phyloP scores from a whole-genome alignment of 2,888 invertebrate genomes.

The Morpho deidamia region DNA sequence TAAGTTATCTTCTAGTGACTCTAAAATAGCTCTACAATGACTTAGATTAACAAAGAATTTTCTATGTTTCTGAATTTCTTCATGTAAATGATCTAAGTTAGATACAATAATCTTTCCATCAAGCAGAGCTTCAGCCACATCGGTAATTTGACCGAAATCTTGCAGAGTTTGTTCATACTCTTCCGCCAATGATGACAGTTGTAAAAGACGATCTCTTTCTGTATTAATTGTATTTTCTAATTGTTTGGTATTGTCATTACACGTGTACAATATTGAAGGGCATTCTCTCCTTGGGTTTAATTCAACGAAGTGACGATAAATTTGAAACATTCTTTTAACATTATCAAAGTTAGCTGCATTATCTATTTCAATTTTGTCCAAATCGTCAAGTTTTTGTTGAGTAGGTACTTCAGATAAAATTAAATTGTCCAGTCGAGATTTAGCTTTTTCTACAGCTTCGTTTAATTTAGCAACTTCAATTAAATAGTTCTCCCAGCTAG shows the following conservation, averaged over 20 bases:
- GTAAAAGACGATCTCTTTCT: slow-evolving; percentile 87
- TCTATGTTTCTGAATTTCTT: slow-evolving; percentile 92
- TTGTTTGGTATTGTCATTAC: slow-evolving; percentile 83
- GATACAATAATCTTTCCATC: slow-evolving; percentile 87
- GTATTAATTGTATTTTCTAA: slow-evolving; percentile 83
- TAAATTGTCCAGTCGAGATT: slow-evolving; percentile 74
- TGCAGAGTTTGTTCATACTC: slow-evolving; percentile 93
- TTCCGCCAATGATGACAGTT: slow-evolving; percentile 86
- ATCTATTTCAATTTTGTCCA: slow-evolving; percentile 83
- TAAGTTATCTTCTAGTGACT: slow-evolving; percentile 90
- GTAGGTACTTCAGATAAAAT: slow-evolving; percentile 82
- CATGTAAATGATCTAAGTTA: slow-evolving; percentile 88
- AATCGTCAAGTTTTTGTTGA: slow-evolving; percentile 81
- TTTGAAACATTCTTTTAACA: slow-evolving; percentile 79
- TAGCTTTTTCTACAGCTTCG: slow-evolving; percentile 67
- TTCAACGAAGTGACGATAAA: slow-evolving; percentile 80
- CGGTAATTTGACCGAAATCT: slow-evolving; percentile 91
- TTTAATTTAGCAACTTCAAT: slow-evolving; percentile 80
- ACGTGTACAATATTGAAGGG: slow-evolving; percentile 81
- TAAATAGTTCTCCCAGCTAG: slow-evolving; percentile 85
- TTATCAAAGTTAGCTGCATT: slow-evolving; percentile 81
- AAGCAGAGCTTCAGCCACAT: slow-evolving; percentile 88
- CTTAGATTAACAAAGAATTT: slow-evolving; percentile 93
- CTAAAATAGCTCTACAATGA: slow-evolving; percentile 90
- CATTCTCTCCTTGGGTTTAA: slow-evolving; percentile 84